phyloP scores from a whole-genome alignment of 2,888 invertebrate species.

The Meteorus cinctellus region DNA sequence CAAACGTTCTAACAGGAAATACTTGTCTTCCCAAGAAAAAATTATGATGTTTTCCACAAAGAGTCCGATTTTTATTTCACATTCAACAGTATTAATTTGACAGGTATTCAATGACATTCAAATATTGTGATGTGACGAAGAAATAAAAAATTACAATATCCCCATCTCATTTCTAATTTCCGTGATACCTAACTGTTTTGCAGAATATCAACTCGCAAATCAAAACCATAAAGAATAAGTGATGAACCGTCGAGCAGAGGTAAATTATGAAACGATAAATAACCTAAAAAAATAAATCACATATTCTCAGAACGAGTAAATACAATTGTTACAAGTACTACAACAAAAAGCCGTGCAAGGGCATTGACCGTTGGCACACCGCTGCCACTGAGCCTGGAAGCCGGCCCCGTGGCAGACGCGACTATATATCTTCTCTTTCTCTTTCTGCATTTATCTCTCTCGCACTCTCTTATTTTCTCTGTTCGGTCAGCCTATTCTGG shows the following conservation, averaged over 20 bases:
- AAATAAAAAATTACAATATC: too few species aligned
- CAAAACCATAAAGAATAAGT: neutral
- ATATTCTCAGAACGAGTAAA: conserved; percentile 40
- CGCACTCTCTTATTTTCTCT: conserved; percentile 1
- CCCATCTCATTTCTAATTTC: too few species aligned
- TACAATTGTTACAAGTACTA: conserved; percentile 40
- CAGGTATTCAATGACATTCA: too few species aligned
- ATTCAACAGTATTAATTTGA: too few species aligned
- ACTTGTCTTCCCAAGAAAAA: too few species aligned
- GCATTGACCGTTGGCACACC: conserved; percentile 55
- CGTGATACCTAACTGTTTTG: too few species aligned
- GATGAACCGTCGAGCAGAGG: neutral
- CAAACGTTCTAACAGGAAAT: too few species aligned
- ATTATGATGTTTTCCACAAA: too few species aligned
- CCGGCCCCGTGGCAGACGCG: conserved; percentile 24
- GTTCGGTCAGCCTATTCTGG: conserved; percentile 52
- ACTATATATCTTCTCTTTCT: conserved; percentile 32
- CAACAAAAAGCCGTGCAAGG: conserved; percentile 52
- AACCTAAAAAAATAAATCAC: neutral
- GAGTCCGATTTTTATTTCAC: too few species aligned
- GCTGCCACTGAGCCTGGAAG: conserved; percentile 31
- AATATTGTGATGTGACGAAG: too few species aligned
- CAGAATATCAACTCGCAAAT: too few species aligned
- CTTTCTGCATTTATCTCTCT: conserved; percentile 6
- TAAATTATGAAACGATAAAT: conserved; percentile 30